phyloP scores from a whole-genome alignment of 2,113 vertebrate genomes.

The Cheilinus undulatus region DNA sequence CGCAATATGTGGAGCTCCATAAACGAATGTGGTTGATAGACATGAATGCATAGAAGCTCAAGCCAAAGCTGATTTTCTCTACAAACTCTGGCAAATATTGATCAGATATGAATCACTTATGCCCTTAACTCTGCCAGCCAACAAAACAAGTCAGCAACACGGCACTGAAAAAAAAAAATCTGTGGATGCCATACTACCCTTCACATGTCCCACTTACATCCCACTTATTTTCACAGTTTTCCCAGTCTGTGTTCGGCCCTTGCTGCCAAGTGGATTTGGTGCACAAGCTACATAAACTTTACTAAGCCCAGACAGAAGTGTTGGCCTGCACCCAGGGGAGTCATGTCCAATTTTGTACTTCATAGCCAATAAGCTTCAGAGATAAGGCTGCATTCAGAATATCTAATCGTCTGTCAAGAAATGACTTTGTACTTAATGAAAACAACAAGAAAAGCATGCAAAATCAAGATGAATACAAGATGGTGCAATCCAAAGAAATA shows the following conservation, averaged over 20 bases:
- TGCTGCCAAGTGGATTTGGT: slow-evolving; percentile 55
- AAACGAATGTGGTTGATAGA: slow-evolving; percentile 58
- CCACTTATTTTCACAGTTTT: slow-evolving; percentile 62
- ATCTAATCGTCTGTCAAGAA: slow-evolving; percentile 51
- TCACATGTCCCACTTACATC: slow-evolving; percentile 46
- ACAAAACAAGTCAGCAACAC: slow-evolving; percentile 53
- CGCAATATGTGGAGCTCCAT: slow-evolving; percentile 60
- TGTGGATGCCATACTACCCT: slow-evolving; percentile 48
- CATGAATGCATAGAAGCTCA: slow-evolving; percentile 28
- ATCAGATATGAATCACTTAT: slow-evolving; percentile 61
- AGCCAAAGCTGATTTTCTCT: slow-evolving; percentile 27
- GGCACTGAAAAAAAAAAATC: slow-evolving; percentile 25
- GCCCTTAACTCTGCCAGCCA: slow-evolving; percentile 61
- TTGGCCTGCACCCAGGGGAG: slow-evolving; percentile 53
- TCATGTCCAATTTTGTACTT: slow-evolving; percentile 60
- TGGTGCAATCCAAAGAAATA: slow-evolving; percentile 51
- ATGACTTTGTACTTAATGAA: slow-evolving; percentile 44
- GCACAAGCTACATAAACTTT: slow-evolving; percentile 62
- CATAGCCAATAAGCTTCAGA: slow-evolving; percentile 52
- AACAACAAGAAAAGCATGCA: slow-evolving; percentile 32
- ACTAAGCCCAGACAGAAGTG: slow-evolving; percentile 58
- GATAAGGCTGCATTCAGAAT: slow-evolving; percentile 47
- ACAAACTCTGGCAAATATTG: slow-evolving; percentile 46
- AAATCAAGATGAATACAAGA: slow-evolving; percentile 31
- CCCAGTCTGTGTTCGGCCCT: slow-evolving; percentile 32